phyloP scores from a whole-genome alignment of 2,888 invertebrate genomes.

The Macrosiphum euphorbiae region DNA sequence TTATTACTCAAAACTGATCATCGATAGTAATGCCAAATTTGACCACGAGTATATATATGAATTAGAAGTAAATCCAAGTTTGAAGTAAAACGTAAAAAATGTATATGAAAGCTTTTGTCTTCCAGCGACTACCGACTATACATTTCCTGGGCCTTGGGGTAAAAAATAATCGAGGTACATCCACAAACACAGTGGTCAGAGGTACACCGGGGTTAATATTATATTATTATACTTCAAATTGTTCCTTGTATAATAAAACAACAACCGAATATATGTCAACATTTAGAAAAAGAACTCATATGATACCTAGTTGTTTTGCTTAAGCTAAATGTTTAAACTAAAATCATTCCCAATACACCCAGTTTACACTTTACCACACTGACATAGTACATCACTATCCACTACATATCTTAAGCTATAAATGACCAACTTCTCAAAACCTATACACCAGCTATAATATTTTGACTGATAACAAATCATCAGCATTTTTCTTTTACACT shows the following conservation, averaged over 20 bases:
- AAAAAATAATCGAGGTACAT: background rate
- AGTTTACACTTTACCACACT: background rate
- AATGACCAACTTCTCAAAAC: background rate
- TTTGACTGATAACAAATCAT: background rate
- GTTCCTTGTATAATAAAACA: background rate
- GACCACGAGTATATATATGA: constrained; percentile 19
- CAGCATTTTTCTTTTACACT: background rate
- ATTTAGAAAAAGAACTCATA: background rate
- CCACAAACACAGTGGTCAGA: background rate
- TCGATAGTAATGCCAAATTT: constrained; percentile 6
- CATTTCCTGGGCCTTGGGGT: background rate
- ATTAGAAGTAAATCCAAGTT: constrained; percentile 43
- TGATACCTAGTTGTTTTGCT: background rate
- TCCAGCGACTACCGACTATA: too few relatives aligned
- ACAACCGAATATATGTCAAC: background rate
- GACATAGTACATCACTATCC: background rate
- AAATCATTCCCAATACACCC: background rate
- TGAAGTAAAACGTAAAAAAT: background rate
- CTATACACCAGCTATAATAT: background rate
- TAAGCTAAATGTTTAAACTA: background rate
- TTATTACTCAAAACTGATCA: constrained; percentile 34
- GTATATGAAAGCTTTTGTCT: too few relatives aligned
- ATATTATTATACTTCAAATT: background rate
- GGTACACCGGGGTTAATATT: background rate
- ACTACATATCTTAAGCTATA: background rate